Evolutionary conservation across 1,140 invertebrate genomes (phyloP), one percentile per base, ranked within the genome.

Genomic region (Helicoverpa zea): DNA sequence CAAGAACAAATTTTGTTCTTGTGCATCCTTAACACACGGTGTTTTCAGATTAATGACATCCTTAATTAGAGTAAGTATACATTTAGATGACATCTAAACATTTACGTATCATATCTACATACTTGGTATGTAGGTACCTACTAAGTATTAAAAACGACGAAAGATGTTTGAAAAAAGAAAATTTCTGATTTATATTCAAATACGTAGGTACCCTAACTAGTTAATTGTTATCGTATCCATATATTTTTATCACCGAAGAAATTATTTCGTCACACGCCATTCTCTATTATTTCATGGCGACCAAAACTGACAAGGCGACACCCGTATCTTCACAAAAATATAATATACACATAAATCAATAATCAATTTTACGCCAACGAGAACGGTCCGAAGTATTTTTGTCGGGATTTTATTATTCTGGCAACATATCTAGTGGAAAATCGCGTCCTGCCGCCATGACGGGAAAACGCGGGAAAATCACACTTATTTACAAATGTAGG

Each of bases 291-390:
- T 84, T 85, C 83, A 81, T 61, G 43, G 59, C 59, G 84, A 79
- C 74, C 81, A 85, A 82, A 76, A 84, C 64, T 82, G 64, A 80
- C 75, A 80, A 82, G 74, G 61, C 79, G 80, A 85, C 81, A 66
- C 43, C 75, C 75, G 75, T 79, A 88, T 87, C 83, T 85, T 83
- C 84, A 82, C 85, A 88, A n/a, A 87, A 87, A 88, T 90, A 91
- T 86, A 86, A 68, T 79, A 68, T 70, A 79, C 49, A 79, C 64
- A 91, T 88, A 91, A 94, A 93, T 93, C 91, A 90, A 93, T 93
- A 94, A 93, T 93, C 93, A 94, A 94, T 94, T 94, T 94, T 90
- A 90, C 93, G 92, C 92, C 89, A 92, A 88, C 91, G 85, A 84
- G 84, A 87, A 88, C 88, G 81, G 81, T 82, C 82, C 82, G 82